Evolutionary conservation across 2,888 invertebrate genomes (phyloP).

Genomic region (Ypsolopha scabrella): DNA sequence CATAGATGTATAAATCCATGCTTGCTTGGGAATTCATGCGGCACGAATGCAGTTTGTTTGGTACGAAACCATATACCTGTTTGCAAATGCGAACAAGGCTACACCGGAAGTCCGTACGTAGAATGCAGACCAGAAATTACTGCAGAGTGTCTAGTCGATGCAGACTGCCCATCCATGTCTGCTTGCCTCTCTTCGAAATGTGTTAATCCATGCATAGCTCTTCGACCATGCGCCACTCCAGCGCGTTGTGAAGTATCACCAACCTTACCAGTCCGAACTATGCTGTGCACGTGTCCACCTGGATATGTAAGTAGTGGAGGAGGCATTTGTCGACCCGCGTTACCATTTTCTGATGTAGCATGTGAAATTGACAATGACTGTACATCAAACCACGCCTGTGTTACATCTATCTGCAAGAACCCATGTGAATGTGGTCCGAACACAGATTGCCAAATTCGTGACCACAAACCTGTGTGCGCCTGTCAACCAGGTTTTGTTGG

Average conservation of each 20-base stretch:
- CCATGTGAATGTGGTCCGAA: constrained; percentile 90
- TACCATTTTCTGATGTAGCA: constrained; percentile 70
- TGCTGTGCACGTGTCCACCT: constrained; percentile 91
- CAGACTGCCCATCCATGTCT: constrained; percentile 82
- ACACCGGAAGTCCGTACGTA: constrained; percentile 84
- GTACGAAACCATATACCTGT: constrained; percentile 85
- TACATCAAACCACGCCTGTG: constrained; percentile 80
- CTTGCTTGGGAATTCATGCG: constrained; percentile 80
- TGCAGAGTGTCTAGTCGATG: constrained; percentile 84
- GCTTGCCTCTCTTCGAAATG: constrained; percentile 88
- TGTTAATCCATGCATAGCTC: constrained; percentile 82
- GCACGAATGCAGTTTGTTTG: constrained; percentile 81
- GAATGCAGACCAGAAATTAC: constrained; percentile 80
- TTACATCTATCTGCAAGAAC: constrained; percentile 82
- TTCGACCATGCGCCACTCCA: constrained; percentile 84
- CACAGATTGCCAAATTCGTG: constrained; percentile 85
- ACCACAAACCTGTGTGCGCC: constrained; percentile 90
- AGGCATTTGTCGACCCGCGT: constrained; percentile 83
- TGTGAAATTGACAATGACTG: constrained; percentile 86
- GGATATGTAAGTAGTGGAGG: constrained; percentile 90
- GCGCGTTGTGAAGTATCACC: constrained; percentile 85
- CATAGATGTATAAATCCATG: constrained; percentile 90
- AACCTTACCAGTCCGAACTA: constrained; percentile 86
- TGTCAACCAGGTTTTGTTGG: constrained; percentile 88
- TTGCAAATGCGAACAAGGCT: constrained; percentile 86